phyloP scores from a whole-genome alignment of 2,888 invertebrate species.

The Tiphia femorata region DNA sequence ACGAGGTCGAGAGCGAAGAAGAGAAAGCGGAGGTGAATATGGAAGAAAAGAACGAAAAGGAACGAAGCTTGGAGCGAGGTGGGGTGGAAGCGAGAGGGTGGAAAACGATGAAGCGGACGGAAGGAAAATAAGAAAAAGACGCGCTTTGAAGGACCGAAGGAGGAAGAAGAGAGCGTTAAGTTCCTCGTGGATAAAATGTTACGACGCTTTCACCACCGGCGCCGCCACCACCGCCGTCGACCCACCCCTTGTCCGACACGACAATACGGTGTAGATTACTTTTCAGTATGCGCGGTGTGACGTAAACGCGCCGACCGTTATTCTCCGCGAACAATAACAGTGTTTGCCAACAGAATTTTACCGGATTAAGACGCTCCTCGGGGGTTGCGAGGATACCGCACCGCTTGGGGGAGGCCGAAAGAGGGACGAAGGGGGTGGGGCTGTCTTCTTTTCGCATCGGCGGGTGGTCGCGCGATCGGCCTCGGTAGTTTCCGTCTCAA shows the following conservation, averaged over 20 bases:
- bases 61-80: neutral
- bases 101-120: too few species aligned
- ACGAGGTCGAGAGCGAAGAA: slow-evolving; percentile 7
- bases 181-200: slow-evolving; percentile 10
- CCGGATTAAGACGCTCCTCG: slow-evolving; percentile 54
- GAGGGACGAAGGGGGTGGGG: neutral
- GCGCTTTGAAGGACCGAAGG: too few species aligned
- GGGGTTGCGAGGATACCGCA: neutral
- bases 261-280: slow-evolving; percentile 68
- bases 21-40: slow-evolving; percentile 2
- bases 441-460: too few species aligned
- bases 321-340: slow-evolving; percentile 57
- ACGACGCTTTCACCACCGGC: slow-evolving; percentile 6
- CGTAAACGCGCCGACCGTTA: slow-evolving; percentile 61
- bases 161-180: slow-evolving; percentile 9
- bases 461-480: neutral
- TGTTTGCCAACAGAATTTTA: slow-evolving; percentile 68
- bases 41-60: too few species aligned
- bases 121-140: too few species aligned
- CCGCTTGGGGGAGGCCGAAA: neutral
- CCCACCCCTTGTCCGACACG: slow-evolving; percentile 25
- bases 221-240: too few species aligned
- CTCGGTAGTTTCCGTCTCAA: neutral
- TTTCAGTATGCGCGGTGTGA: slow-evolving; percentile 67
- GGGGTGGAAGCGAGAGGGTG: neutral